Conservation (phyloP, 2,113 vertebrate species). For the Clinocottus analis region DNA sequence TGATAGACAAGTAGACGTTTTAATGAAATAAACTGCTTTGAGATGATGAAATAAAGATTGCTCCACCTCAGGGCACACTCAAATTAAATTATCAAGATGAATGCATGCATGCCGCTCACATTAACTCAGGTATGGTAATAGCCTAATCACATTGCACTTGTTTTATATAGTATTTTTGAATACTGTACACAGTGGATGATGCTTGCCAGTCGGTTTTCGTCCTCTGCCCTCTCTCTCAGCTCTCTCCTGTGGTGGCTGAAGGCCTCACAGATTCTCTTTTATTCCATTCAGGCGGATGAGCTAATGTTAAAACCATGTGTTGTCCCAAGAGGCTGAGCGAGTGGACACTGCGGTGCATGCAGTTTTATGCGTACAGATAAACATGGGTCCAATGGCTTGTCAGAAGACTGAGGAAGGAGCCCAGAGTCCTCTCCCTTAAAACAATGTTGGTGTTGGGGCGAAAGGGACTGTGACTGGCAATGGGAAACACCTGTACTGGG, state of each 20-base stretch:
- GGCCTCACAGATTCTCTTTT: constrained; percentile 38
- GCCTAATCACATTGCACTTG: constrained; percentile 50
- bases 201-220: background rate
- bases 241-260: constrained; percentile 38
- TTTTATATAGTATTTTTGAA: constrained; percentile 31
- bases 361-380: constrained; percentile 89
- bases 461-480: constrained; percentile 80
- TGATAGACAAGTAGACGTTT: constrained; percentile 80
- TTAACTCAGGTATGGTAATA: constrained; percentile 69
- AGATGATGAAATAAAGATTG: constrained; percentile 83
- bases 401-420: constrained; percentile 86
- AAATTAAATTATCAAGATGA: constrained; percentile 82
- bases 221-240: constrained; percentile 9
- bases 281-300: constrained; percentile 60
- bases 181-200: constrained; percentile 17
- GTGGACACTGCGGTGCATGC: constrained; percentile 78
- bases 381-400: constrained; percentile 85
- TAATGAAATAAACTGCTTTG: constrained; percentile 81
- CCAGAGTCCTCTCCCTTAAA: constrained; percentile 82
- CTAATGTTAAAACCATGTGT: constrained; percentile 88
- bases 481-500: constrained; percentile 90
- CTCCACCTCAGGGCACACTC: constrained; percentile 77
- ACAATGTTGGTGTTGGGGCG: constrained; percentile 85
- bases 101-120: constrained; percentile 66
- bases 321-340: constrained; percentile 80